Conservation (phyloP, 92 coral and sea anemone species). For the Anthopleura xanthogrammica region DNA sequence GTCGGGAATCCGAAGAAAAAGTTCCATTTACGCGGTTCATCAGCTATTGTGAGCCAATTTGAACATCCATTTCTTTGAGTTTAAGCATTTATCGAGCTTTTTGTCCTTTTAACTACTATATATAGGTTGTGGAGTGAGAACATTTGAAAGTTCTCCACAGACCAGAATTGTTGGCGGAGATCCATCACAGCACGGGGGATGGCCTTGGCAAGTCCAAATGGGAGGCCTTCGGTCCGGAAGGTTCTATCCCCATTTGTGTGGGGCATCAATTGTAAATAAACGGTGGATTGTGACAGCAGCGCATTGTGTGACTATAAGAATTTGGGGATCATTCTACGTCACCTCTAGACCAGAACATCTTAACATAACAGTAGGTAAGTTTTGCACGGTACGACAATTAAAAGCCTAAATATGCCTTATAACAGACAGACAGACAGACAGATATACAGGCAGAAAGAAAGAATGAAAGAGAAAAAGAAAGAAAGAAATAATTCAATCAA, state of each 20-base stretch:
- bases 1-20: no score
- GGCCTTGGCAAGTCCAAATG: conserved; percentile 82
- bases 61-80: no score
- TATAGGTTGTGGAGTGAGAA: not conserved
- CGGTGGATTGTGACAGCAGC: conserved; percentile 71
- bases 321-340: not conserved
- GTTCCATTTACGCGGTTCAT: no score
- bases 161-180: conserved; percentile 66
- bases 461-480: no score
- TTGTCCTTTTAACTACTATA: not conserved
- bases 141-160: conserved; percentile 26
- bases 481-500: no score
- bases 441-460: no score
- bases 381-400: no score
- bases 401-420: no score
- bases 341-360: not conserved
- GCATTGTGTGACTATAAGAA: conserved; percentile 33
- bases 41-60: no score
- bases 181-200: conserved; percentile 51
- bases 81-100: not conserved
- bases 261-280: conserved; percentile 52
- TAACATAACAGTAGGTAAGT: conserved; percentile 64
- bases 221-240: not conserved
- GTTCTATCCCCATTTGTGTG: conserved; percentile 44
- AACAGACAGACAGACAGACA: no score